These are phyloP conservation scores for Chironomus tentans DNA, from an alignment of 2,888 invertebrate species.

Conservation along the genomic window DNA sequence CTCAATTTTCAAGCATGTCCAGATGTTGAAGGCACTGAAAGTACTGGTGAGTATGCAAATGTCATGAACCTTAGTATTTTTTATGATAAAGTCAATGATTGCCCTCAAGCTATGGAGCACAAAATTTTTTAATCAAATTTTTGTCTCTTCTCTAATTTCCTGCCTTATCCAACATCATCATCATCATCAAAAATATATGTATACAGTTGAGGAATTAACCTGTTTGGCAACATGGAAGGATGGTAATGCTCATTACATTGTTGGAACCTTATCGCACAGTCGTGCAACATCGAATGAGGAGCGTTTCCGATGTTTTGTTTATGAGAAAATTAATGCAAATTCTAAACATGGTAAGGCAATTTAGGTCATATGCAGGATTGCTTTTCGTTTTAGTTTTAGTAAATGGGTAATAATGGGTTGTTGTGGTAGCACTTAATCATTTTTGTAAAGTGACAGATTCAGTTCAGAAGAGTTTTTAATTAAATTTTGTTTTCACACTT, in stretches of 20 bases:
- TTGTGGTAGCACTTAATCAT: constrained; percentile 1
- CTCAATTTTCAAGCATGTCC: constrained; percentile 77
- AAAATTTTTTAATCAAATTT: constrained; percentile 19
- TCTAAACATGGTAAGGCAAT: constrained; percentile 27
- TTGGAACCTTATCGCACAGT: constrained; percentile 65
- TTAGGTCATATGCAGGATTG: not conserved
- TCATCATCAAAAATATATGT: not conserved
- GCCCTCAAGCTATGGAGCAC: not conserved
- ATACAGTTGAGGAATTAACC: constrained; percentile 65
- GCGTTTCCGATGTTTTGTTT: constrained; percentile 80
- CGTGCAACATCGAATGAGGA: constrained; percentile 77
- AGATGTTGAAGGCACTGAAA: constrained; percentile 66
- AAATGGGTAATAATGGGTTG: not conserved
- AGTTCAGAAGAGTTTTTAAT: not conserved
- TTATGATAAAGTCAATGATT: not conserved
- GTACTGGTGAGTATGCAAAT: constrained; percentile 51
- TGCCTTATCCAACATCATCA: not conserved
- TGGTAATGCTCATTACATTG: constrained; percentile 67
- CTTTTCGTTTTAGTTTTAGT: not conserved
- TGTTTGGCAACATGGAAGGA: constrained; percentile 80
- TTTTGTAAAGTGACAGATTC: not conserved
- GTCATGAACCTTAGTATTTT: not conserved
- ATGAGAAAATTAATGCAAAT: constrained; percentile 60
- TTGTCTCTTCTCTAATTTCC: not conserved
- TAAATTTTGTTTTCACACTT: not conserved